Evolutionary conservation across 1,140 invertebrate genomes (phyloP).

Genomic region (Penaeus chinensis): DNA sequence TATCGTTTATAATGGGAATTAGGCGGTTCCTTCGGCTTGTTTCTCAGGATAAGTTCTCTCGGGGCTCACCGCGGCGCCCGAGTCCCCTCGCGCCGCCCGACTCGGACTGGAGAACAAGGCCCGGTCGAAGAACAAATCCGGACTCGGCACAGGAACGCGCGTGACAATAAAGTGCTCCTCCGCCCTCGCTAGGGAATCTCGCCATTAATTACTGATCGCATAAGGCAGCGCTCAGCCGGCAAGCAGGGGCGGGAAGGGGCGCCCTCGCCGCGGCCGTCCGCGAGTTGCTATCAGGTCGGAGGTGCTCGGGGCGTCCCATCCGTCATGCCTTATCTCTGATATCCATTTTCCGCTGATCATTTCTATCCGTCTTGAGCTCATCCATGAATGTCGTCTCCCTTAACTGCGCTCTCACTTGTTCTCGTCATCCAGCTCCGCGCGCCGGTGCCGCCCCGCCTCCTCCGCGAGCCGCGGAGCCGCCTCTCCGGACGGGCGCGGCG

Average conservation of each 20-base stretch:
- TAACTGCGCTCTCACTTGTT: not conserved
- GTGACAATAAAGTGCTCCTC: not conserved
- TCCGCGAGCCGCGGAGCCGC: not conserved
- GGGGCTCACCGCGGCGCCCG: too few relatives aligned
- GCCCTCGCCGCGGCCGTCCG: not conserved
- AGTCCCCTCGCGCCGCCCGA: not conserved
- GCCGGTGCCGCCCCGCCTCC: not conserved
- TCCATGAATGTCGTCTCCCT: slow-evolving; percentile 38
- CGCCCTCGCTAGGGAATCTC: not conserved
- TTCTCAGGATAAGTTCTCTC: not conserved
- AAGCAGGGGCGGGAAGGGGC: not conserved
- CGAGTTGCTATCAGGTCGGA: not conserved
- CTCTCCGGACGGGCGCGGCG: not conserved
- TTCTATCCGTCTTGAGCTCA: slow-evolving; percentile 55
- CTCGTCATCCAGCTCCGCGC: not conserved
- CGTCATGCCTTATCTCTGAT: slow-evolving; percentile 50
- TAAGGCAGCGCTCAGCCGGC: slow-evolving; percentile 2
- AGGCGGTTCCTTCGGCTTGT: not conserved
- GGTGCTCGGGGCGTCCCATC: slow-evolving; percentile 35
- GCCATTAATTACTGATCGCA: slow-evolving; percentile 34
- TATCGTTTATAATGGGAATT: slow-evolving; percentile 19
- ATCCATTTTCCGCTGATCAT: slow-evolving; percentile 35
- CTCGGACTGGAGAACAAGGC: not conserved
- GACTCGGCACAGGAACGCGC: not conserved
- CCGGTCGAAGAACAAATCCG: not conserved